Conservation (phyloP, 92 coral and sea anemone species). For the Palythoa grandiflora region DNA sequence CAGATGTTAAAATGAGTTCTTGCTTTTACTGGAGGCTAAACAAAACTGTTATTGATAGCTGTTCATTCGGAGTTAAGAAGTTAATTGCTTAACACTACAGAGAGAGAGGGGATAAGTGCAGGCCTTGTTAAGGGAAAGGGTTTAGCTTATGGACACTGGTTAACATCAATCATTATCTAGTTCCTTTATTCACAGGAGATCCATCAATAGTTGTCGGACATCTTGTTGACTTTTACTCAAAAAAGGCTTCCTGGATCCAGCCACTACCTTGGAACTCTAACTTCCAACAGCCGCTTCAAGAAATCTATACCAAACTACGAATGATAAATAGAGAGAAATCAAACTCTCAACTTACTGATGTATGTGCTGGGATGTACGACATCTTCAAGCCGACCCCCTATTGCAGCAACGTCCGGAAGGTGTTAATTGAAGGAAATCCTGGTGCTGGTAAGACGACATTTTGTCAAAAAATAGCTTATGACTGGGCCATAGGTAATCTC, state of each 20-base stretch:
- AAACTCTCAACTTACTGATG: slow-evolving; percentile 8
- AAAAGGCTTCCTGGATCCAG: slow-evolving; percentile 23
- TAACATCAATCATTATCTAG: background rate
- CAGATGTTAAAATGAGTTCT: too few species aligned
- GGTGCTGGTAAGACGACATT: slow-evolving; percentile 60
- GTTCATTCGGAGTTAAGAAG: too few species aligned
- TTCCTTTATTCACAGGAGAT: background rate
- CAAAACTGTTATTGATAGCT: too few species aligned
- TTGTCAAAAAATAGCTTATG: slow-evolving; percentile 47
- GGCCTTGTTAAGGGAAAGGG: too few species aligned
- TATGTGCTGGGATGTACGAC: slow-evolving; percentile 33
- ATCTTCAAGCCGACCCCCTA: slow-evolving; percentile 45
- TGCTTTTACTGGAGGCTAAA: too few species aligned
- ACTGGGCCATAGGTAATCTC: slow-evolving; percentile 43
- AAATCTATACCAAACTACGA: slow-evolving; percentile 50
- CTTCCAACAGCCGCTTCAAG: slow-evolving; percentile 24
- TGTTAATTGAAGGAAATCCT: slow-evolving; percentile 54
- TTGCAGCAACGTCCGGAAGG: slow-evolving; percentile 42
- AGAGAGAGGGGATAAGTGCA: too few species aligned
- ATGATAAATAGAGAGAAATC: slow-evolving; percentile 36
- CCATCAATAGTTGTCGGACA: slow-evolving; percentile 10
- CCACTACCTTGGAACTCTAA: slow-evolving; percentile 36
- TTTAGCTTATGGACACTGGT: background rate
- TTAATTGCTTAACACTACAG: too few species aligned
- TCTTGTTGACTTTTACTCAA: slow-evolving; percentile 21